Evolutionary conservation across 2,888 invertebrate species (phyloP).

Genomic region (Nesidiocoris tenuis): DNA sequence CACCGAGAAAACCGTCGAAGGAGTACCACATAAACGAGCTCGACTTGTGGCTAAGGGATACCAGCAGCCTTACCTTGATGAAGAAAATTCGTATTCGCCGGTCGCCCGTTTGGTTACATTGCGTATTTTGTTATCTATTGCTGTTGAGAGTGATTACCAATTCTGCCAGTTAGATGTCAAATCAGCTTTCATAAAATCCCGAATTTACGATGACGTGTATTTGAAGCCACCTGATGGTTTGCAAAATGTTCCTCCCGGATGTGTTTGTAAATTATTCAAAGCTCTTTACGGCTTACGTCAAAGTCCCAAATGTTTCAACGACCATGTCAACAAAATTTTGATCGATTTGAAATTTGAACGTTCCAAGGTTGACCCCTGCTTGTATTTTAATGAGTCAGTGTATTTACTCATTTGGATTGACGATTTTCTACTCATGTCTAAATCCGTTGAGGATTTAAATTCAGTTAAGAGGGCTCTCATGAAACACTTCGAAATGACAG

Average conservation of each 20-base stretch:
- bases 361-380: conserved; percentile 23
- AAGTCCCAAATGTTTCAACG: conserved; percentile 26
- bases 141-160: conserved; percentile 17
- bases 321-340: conserved; percentile 23
- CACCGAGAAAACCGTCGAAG: conserved; percentile 8
- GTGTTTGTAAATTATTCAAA: conserved; percentile 32
- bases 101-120: conserved; percentile 40
- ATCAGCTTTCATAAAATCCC: too few relatives aligned
- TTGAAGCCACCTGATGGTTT: too few relatives aligned
- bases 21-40: conserved; percentile 15
- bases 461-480: not conserved
- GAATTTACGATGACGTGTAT: too few relatives aligned
- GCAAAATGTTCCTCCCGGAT: conserved; percentile 12
- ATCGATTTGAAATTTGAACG: not conserved
- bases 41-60: conserved; percentile 40
- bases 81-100: conserved; percentile 34
- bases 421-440: not conserved
- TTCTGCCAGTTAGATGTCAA: conserved; percentile 19
- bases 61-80: conserved; percentile 3
- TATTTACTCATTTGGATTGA: not conserved
- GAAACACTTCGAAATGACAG: conserved; percentile 6
- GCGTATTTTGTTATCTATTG: conserved; percentile 5
- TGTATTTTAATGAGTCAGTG: conserved; percentile 16
- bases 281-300: conserved; percentile 22
- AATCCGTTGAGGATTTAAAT: not conserved